phyloP scores from a whole-genome alignment of 2,113 vertebrate species.

The Lampris incognitus region DNA sequence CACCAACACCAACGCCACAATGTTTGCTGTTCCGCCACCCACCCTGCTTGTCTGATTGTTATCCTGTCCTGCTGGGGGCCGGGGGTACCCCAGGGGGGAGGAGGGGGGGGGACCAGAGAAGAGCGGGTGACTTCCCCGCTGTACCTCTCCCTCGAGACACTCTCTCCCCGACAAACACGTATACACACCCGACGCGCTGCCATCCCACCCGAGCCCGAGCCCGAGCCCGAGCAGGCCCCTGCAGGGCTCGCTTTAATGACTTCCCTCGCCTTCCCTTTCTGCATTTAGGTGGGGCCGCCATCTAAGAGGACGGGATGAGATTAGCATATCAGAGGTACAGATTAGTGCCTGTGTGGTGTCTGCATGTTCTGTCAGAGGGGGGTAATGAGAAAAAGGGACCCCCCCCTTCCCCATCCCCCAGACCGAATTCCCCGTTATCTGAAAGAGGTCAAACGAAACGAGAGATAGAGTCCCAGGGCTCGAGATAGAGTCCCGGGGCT shows the following conservation, averaged over 20 bases:
- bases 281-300: constrained; percentile 70
- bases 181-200: constrained; percentile 43
- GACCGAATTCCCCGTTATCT: constrained; percentile 50
- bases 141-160: constrained; percentile 45
- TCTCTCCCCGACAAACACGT: constrained; percentile 20
- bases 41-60: constrained; percentile 63
- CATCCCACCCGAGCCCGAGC: constrained; percentile 49
- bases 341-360: constrained; percentile 74
- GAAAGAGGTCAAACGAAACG: constrained; percentile 73
- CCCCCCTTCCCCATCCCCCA: constrained; percentile 38
- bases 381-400: constrained; percentile 64
- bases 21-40: constrained; percentile 36
- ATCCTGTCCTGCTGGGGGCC: constrained; percentile 57
- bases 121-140: constrained; percentile 43
- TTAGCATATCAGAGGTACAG: constrained; percentile 81
- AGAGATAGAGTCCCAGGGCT: constrained; percentile 59
- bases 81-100: constrained; percentile 37
- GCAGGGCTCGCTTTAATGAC: constrained; percentile 74
- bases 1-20: background rate
- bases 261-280: constrained; percentile 61
- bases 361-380: constrained; percentile 70
- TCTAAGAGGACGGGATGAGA: constrained; percentile 65
- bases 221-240: constrained; percentile 61
- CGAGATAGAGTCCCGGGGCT: constrained; percentile 59
- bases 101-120: constrained; percentile 31